Percentiles rank a stretch among this genome's conserved stretches.
These are phyloP conservation scores for Macrobrachium nipponense DNA, from an alignment of 1,140 invertebrate genomes.

Conservation along the genomic window DNA sequence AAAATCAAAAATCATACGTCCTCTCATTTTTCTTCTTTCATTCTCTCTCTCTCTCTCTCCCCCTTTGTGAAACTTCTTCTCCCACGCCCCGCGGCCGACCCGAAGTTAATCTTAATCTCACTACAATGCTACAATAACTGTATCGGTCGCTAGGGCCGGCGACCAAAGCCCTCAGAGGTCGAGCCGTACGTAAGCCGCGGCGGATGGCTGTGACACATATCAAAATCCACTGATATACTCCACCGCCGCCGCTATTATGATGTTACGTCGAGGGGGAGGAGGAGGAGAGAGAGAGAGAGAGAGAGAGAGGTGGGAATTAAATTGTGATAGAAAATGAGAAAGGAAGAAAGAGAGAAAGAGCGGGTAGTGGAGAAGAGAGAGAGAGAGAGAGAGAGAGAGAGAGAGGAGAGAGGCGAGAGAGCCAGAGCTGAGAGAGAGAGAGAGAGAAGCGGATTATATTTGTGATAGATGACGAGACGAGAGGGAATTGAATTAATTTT, in stretches of 20 bases:
- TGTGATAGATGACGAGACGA: too few relatives aligned
- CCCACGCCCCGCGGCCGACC: neutral
- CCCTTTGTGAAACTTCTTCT: neutral
- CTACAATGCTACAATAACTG: conserved; percentile 18
- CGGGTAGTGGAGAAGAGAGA: too few relatives aligned
- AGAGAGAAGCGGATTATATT: neutral
- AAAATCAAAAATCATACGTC: too few relatives aligned
- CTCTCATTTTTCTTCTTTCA: neutral
- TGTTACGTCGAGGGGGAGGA: neutral
- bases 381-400: too few relatives aligned
- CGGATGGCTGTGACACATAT: conserved; percentile 28
- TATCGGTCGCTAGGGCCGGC: neutral
- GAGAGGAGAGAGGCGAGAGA: neutral
- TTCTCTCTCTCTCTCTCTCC: neutral
- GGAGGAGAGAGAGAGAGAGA: neutral
- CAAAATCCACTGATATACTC: conserved; percentile 22
- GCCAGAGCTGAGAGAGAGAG: neutral
- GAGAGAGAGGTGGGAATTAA: neutral
- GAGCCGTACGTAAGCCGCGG: conserved; percentile 4
- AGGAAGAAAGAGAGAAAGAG: neutral
- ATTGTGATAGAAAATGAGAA: neutral
- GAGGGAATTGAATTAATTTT: neutral
- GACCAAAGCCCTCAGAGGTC: neutral
- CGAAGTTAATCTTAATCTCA: conserved; percentile 2
- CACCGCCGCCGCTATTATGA: neutral